Base-by-base conservation (phyloP, 2,113 vertebrate genomes). In the Eudorcas thomsonii region DNA sequence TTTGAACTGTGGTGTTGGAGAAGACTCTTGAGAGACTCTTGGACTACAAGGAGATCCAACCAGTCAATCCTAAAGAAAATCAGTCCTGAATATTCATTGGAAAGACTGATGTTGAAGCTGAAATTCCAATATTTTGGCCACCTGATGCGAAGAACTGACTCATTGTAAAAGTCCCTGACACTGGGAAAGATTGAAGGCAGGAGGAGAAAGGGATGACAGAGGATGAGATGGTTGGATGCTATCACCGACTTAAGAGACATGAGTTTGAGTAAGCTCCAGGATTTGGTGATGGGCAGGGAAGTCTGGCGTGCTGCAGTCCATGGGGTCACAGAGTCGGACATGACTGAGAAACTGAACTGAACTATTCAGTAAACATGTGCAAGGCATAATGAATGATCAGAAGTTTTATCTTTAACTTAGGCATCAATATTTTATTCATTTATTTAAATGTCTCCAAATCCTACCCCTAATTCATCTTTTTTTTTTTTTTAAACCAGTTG, bases 371-470 rank as follows among this genome's bases (percentile, higher is more conserved):
- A 82, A 94, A 88, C 14, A 5, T 45, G 17, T 59, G 3, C 17
- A 85, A 94, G 2, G 7, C 36, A 55, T 67, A 85, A 30, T 50
- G 36, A 86, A 36, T 55, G 21, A 59, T 33, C 15, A 92, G 45
- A 48, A 81, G 3, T 19, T 85, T 67, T 71, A 50, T 57, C 25
- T 74, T 92, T 88, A 55, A 88, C 2, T 50, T 57, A 23, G 36
- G 9, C 87, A 2, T 88, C 45, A 90, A 13, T 7, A 77, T 82
- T 74, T 43, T 90, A 84, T 59, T 48, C 48, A 67, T 54, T 95
- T 52, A 96, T 92, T 86, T 48, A 89, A 93, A 81, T 57, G 23
- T 81, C 86, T 95, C 48, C 84, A 93, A 94, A 90, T 88, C 13
- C 13, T 71, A 6, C 10, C 23, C 10, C n/a, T 71, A 82, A 90